Evolutionary conservation across 2,888 invertebrate genomes (phyloP).

Genomic region (Thymelicus acteon): DNA sequence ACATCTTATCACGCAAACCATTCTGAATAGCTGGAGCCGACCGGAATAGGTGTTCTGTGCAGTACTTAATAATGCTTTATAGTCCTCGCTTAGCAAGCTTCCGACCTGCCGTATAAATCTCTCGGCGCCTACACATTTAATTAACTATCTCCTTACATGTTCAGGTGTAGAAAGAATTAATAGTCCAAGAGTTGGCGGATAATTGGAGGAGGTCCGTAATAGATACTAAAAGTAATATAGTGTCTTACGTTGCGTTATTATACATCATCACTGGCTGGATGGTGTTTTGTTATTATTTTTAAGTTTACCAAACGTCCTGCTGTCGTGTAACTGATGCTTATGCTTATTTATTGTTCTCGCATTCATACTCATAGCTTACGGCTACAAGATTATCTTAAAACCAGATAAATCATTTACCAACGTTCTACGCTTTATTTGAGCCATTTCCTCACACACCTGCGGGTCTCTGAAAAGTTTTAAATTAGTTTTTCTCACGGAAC

Average conservation of each 20-base stretch:
- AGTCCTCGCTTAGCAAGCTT: slow-evolving; percentile 41
- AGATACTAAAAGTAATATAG: slow-evolving; percentile 15
- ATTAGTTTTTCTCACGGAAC: no score
- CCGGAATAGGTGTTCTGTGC: slow-evolving; percentile 42
- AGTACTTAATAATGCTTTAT: slow-evolving; percentile 44
- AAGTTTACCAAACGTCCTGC: no score
- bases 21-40: slow-evolving; percentile 33
- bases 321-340: no score
- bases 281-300: no score
- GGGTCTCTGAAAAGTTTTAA: no score
- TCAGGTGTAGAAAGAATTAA: slow-evolving; percentile 67
- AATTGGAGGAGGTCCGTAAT: slow-evolving; percentile 14
- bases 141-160: slow-evolving; percentile 72
- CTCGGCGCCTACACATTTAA: slow-evolving; percentile 67
- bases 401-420: no score
- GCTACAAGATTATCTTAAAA: no score
- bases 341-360: no score
- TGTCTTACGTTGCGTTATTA: neutral
- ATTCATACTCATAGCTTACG: no score
- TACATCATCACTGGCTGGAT: neutral
- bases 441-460: no score
- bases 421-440: no score
- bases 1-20: slow-evolving; percentile 33
- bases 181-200: slow-evolving; percentile 38
- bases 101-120: slow-evolving; percentile 57